These are phyloP conservation scores for Sussaba pulchella DNA, from an alignment of 2,888 invertebrate species.

Conservation along the genomic window DNA sequence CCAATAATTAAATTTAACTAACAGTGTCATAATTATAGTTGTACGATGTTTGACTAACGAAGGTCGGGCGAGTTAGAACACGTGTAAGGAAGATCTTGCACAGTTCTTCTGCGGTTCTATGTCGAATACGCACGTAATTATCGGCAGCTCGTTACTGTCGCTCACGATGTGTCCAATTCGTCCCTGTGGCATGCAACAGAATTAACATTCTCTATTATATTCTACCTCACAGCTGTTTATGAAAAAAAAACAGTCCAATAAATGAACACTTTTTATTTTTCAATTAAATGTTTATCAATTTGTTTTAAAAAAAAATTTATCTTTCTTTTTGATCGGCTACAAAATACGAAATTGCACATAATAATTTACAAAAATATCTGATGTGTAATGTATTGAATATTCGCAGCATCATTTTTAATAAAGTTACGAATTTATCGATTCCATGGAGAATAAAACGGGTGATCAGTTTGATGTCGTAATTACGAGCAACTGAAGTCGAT, in stretches of 20 bases:
- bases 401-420: too few species aligned
- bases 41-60: constrained; percentile 46
- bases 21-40: constrained; percentile 37
- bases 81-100: constrained; percentile 17
- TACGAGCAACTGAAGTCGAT: too few species aligned
- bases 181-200: constrained; percentile 83
- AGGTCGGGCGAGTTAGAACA: constrained; percentile 33
- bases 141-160: constrained; percentile 60
- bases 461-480: too few species aligned
- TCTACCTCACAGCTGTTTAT: constrained; percentile 42
- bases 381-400: too few species aligned
- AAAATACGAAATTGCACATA: too few species aligned
- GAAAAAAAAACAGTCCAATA: constrained; percentile 22
- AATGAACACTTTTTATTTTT: constrained; percentile 23
- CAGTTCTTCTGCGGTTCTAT: constrained; percentile 52
- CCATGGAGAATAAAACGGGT: too few species aligned
- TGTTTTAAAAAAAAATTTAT: too few species aligned
- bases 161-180: constrained; percentile 72
- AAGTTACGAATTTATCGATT: too few species aligned
- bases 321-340: too few species aligned
- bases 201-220: constrained; percentile 71
- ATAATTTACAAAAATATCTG: too few species aligned
- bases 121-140: constrained; percentile 54
- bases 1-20: constrained; percentile 1
- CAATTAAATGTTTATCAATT: too few species aligned